Base-by-base conservation (phyloP, 2,797 vertebrate species). In the Bradypus variegatus region DNA sequence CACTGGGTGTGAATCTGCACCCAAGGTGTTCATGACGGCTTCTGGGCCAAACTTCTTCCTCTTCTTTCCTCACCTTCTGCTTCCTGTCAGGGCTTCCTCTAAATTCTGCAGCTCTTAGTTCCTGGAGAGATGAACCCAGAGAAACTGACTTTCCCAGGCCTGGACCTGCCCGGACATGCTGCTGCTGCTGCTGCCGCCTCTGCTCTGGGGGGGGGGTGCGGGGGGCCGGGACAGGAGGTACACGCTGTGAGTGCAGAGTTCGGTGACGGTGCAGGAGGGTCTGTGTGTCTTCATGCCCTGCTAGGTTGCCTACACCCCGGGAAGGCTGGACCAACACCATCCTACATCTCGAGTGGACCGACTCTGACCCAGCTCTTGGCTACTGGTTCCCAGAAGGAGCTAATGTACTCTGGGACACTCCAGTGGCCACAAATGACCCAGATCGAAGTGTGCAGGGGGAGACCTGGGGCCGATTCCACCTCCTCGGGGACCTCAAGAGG, bases 341-440 rank as follows among this genome's bases (percentile, higher is more conserved):
- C 25, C 3, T 33, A 0, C 10, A 50, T 11, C 11, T 50, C 29
- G 21, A 0, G 13, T 25, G 76, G 36, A 14, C 0, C 1, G 0
- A 15, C 3, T 69, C 23, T 58, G 27, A 31, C 29, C 4, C 41
- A 0, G 3, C 1, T 31, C 1, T 16, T 0, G 86, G 36, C n/a
- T 91, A 62, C 73, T 95, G 95, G 95, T 84, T 80, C 65, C 50
- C 2, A n/a, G 1, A 7, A 1, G 3, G 3, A 0, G 3, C 0
- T 0, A 0, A 0, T 0, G 0, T 0, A 1, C 0, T 0, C 0
- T 0, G 0, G 0, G 1, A 12, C 4, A 31, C 0, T 3, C 45
- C n/a, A 0, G 81, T 95, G 77, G 93, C 86, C 27, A 96, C 94
- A 48, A 91, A 60, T 55, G 1, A 89, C 10, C 33, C 14, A 9